Evolutionary conservation across 1,140 invertebrate species (phyloP).

Genomic region (Cherax destructor): DNA sequence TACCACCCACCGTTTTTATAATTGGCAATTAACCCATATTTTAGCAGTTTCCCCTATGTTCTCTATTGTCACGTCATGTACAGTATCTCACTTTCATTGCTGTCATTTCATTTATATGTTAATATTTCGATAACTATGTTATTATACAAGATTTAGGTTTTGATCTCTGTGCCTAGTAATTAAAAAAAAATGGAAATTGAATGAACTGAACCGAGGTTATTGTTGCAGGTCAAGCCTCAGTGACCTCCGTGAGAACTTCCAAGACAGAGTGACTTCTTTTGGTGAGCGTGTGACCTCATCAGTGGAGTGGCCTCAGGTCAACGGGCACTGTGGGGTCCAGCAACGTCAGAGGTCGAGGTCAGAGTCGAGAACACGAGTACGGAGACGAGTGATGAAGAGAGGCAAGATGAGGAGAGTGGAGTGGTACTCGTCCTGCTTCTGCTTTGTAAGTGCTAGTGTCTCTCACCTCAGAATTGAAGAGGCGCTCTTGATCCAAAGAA

Average conservation of each 20-base stretch:
- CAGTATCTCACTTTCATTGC: too few relatives aligned
- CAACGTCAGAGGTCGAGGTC: background rate
- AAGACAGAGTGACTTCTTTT: slow-evolving; percentile 43
- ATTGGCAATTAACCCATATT: too few relatives aligned
- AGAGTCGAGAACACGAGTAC: slow-evolving; percentile 14
- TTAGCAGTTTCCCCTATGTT: too few relatives aligned
- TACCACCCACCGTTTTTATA: too few relatives aligned
- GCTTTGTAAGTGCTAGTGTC: slow-evolving; percentile 58
- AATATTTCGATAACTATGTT: too few relatives aligned
- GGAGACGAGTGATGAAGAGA: slow-evolving; percentile 15
- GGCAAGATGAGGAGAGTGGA: slow-evolving; percentile 65
- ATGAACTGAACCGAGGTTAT: background rate
- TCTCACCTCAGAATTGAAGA: too few relatives aligned
- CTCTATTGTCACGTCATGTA: too few relatives aligned
- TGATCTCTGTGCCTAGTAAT: too few relatives aligned
- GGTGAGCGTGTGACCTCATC: slow-evolving; percentile 32
- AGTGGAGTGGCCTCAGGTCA: background rate
- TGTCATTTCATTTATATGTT: too few relatives aligned
- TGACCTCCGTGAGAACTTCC: slow-evolving; percentile 45
- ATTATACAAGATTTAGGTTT: too few relatives aligned
- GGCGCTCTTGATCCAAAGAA: too few relatives aligned
- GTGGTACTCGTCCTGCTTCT: slow-evolving; percentile 71
- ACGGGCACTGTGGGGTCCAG: background rate
- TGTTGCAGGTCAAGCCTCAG: slow-evolving; percentile 42
- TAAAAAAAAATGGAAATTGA: background rate